Percentiles rank a stretch among this genome's conserved stretches.
Conservation (phyloP, 1,140 invertebrate species). For the Paramacrobiotus metropolitanus region DNA sequence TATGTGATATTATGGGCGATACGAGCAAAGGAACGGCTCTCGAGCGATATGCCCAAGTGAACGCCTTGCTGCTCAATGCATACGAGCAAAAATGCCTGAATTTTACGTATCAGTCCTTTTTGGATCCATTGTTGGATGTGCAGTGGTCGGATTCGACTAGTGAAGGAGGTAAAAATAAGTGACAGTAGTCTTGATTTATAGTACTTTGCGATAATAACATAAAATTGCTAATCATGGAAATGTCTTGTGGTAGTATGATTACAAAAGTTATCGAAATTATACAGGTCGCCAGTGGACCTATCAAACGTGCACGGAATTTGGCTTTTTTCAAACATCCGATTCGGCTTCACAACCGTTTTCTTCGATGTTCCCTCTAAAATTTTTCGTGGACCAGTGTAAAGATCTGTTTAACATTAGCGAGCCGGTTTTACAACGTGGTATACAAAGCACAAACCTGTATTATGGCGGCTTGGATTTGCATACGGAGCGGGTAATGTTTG, state of each 20-base stretch:
- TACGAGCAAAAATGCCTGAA: slow-evolving; percentile 52
- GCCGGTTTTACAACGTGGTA: slow-evolving; percentile 32
- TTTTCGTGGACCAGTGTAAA: slow-evolving; percentile 51
- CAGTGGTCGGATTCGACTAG: background rate
- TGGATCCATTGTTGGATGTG: background rate
- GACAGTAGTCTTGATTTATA: too few species aligned
- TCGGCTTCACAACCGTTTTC: slow-evolving; percentile 46
- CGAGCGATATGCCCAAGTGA: slow-evolving; percentile 44
- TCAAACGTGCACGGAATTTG: slow-evolving; percentile 83
- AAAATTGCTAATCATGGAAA: too few species aligned
- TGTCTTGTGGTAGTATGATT: too few species aligned
- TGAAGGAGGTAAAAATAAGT: slow-evolving; percentile 1
- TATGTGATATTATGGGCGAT: slow-evolving; percentile 49
- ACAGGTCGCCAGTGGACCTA: slow-evolving; percentile 57
- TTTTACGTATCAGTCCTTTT: slow-evolving; percentile 35
- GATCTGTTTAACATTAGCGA: slow-evolving; percentile 49
- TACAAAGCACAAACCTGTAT: slow-evolving; percentile 43
- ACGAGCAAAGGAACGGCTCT: slow-evolving; percentile 31
- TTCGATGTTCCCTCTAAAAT: slow-evolving; percentile 45
- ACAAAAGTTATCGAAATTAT: too few species aligned
- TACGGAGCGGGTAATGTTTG: slow-evolving; percentile 49
- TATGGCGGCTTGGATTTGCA: slow-evolving; percentile 50
- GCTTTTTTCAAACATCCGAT: slow-evolving; percentile 70
- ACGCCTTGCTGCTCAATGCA: slow-evolving; percentile 38
- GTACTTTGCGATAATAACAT: too few species aligned